These are phyloP conservation scores for Syngnathus scovelli DNA, from an alignment of 2,113 vertebrate species.

Conservation along the genomic window DNA sequence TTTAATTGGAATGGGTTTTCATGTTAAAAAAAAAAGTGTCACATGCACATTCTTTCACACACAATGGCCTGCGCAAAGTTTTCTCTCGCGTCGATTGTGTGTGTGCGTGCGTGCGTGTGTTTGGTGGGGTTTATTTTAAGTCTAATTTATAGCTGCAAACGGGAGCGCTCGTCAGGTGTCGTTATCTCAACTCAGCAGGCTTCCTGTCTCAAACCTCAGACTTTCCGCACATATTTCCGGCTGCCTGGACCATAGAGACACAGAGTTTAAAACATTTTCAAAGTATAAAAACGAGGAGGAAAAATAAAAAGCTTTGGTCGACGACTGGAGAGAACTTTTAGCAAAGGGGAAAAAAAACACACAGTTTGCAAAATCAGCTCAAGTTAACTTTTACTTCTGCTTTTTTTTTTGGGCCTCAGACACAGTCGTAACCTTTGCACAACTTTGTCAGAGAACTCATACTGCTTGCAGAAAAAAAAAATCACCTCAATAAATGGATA, in stretches of 20 bases:
- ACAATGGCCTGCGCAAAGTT: conserved; percentile 8
- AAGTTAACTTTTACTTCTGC: conserved; percentile 68
- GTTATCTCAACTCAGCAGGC: conserved; percentile 74
- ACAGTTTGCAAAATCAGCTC: conserved; percentile 72
- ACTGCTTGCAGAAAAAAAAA: too few relatives aligned
- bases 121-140: conserved; percentile 66
- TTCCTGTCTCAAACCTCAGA: conserved; percentile 77
- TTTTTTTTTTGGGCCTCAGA: conserved; percentile 61
- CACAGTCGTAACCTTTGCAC: conserved; percentile 31
- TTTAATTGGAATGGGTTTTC: neutral
- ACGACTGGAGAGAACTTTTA: neutral
- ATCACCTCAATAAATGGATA: neutral
- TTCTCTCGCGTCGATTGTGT: conserved; percentile 37
- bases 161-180: conserved; percentile 73
- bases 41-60: neutral
- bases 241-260: conserved; percentile 44
- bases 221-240: conserved; percentile 75
- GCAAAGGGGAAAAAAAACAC: conserved; percentile 27
- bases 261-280: conserved; percentile 21
- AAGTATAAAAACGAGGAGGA: conserved; percentile 4
- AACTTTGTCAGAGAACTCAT: conserved; percentile 12
- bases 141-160: conserved; percentile 68
- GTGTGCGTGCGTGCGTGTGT: conserved; percentile 24
- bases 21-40: neutral
- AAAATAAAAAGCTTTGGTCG: neutral